Evolutionary conservation across 2,113 vertebrate genomes (phyloP).

Genomic region (Lonchura striata): DNA sequence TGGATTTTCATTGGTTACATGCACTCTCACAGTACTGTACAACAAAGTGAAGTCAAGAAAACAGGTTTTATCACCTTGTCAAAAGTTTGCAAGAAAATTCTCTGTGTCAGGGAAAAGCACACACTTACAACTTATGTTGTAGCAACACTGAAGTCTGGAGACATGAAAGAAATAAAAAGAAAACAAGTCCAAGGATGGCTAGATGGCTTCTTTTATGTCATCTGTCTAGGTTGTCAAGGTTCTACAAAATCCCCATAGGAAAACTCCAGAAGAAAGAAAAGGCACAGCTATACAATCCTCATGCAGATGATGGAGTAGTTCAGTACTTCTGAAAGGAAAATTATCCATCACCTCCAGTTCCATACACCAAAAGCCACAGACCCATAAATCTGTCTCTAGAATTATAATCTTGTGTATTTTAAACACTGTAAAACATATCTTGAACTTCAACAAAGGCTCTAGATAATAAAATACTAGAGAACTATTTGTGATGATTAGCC

Average conservation of each 20-base stretch:
- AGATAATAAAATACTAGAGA: background rate
- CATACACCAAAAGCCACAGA: background rate
- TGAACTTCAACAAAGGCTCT: background rate
- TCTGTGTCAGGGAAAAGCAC: background rate
- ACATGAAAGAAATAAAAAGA: background rate
- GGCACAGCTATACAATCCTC: background rate
- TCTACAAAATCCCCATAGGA: background rate
- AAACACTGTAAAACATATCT: background rate
- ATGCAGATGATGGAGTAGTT: background rate
- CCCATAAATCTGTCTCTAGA: background rate
- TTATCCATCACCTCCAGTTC: background rate
- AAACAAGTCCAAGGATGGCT: background rate
- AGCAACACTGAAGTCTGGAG: background rate
- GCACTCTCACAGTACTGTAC: background rate
- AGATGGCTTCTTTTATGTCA: background rate
- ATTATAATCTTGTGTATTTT: background rate
- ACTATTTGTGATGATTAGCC: background rate
- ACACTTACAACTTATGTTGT: background rate
- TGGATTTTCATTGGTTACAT: background rate
- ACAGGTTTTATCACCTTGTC: background rate
- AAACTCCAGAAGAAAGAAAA: background rate
- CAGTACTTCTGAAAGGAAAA: background rate
- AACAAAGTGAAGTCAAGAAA: background rate
- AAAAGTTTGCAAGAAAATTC: background rate
- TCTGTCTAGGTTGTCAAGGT: background rate